phyloP scores from a whole-genome alignment of 2,113 vertebrate species.

The Puffinus mauretanicus region DNA sequence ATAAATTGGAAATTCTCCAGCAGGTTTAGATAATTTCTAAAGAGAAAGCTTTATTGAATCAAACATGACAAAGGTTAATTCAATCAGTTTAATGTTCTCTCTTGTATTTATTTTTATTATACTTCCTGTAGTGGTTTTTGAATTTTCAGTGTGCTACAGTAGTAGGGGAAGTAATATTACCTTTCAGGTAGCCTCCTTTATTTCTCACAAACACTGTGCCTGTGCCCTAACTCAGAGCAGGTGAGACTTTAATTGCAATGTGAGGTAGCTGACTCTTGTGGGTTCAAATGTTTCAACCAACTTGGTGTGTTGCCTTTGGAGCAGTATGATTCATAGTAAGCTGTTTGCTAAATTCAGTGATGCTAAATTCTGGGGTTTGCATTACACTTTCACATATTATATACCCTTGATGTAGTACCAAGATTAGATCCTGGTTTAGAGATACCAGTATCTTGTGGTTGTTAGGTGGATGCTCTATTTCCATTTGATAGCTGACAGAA shows the following conservation, averaged over 20 bases:
- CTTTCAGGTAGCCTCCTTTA: background rate
- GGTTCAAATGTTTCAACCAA: background rate
- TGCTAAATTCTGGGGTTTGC: background rate
- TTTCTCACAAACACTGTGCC: background rate
- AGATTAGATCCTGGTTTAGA: background rate
- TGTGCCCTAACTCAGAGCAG: background rate
- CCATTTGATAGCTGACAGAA: background rate
- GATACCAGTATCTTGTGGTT: background rate
- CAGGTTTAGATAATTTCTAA: background rate
- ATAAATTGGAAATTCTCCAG: background rate
- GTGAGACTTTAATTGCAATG: background rate
- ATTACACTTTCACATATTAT: background rate
- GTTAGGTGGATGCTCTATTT: background rate
- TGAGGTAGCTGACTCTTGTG: background rate
- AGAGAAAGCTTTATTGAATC: background rate
- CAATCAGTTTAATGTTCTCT: background rate
- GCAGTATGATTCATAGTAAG: rapidly evolving
- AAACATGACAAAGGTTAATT: background rate
- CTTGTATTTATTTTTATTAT: background rate
- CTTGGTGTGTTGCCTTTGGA: background rate
- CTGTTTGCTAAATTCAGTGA: background rate
- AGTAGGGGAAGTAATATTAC: background rate
- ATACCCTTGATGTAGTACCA: background rate
- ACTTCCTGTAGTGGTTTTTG: background rate
- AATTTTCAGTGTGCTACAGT: background rate